These are phyloP conservation scores for Alces alces DNA, from an alignment of 2,113 vertebrate species.

Conservation along the genomic window DNA sequence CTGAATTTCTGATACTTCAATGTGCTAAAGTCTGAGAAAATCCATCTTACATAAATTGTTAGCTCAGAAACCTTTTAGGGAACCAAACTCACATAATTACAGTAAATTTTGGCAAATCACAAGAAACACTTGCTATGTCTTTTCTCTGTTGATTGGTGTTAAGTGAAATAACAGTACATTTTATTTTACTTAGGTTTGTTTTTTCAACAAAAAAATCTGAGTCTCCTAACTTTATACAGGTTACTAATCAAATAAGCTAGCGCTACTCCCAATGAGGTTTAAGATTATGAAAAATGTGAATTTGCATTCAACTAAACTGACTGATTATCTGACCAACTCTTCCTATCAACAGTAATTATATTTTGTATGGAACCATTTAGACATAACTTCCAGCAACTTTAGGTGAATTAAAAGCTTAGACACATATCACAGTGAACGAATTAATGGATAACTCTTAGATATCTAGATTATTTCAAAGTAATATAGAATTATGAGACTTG, in stretches of 20 bases:
- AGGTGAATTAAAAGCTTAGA: neutral
- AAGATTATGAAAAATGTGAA: constrained; percentile 10
- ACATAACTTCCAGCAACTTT: neutral
- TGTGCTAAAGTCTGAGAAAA: neutral
- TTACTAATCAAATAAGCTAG: constrained; percentile 3
- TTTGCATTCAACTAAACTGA: neutral
- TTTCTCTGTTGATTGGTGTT: neutral
- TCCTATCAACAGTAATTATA: neutral
- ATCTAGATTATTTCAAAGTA: neutral
- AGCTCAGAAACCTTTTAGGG: constrained; percentile 4
- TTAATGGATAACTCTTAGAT: neutral
- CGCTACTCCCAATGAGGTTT: neutral
- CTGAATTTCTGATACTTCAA: neutral
- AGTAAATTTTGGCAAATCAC: neutral
- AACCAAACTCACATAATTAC: neutral
- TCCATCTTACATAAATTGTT: neutral
- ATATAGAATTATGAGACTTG: neutral
- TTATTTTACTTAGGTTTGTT: constrained; percentile 1
- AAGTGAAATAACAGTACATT: neutral
- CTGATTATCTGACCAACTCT: neutral
- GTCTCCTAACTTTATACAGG: neutral
- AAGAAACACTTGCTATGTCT: neutral
- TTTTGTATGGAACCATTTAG: neutral
- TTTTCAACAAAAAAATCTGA: neutral
- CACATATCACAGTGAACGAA: neutral